Evolutionary conservation across 2,888 invertebrate genomes (phyloP), one percentile per base, ranked within the genome.

Genomic region (Philereme vetulata): DNA sequence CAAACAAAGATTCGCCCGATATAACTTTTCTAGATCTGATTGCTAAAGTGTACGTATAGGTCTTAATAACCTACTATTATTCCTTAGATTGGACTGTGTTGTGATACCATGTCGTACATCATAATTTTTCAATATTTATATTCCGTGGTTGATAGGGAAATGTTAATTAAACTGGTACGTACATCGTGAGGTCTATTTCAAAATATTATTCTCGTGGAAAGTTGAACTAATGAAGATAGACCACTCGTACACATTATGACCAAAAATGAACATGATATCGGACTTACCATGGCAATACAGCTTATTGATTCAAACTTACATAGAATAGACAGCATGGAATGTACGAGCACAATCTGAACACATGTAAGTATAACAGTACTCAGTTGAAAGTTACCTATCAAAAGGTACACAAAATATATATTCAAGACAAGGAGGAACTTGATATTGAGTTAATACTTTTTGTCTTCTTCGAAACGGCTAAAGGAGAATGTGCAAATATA

Each of bases 271-370:
- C 21, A 8, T 11, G 38, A 52, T 8, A 51, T 36, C 50, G 54
- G 21, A 32, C 34, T 10, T 10, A 36, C 77, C 82, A 87, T 87
- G 86, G 83, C 81, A 80, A 78, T 77, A 75, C 47, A 60, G 60
- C 65, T 68, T 56, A 42, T 36, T 34, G 81, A 82, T 82, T 76
- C 81, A 82, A 65, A 72, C 62, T 62, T 74, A 75, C 71, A 72
- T 68, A 58, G 60, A 65, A 69, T 71, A 77, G 68, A 79, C 72
- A 74, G 72, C 70, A 68, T 66, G 70, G 75, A 79, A 75, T 77
- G 77, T 76, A 71, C 67, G 69, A 76, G 72, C 74, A 79, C 76
- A 77, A 68, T 71, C 70, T 74, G 72, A 76, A 78, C 76, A 79
- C 74, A 73, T 58, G 48, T 46, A 61, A 35, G 49, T 50, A 34